Evolutionary conservation across 1,140 invertebrate genomes (phyloP), one percentile per base, ranked within the genome.

Genomic region (Drosophila erecta): DNA sequence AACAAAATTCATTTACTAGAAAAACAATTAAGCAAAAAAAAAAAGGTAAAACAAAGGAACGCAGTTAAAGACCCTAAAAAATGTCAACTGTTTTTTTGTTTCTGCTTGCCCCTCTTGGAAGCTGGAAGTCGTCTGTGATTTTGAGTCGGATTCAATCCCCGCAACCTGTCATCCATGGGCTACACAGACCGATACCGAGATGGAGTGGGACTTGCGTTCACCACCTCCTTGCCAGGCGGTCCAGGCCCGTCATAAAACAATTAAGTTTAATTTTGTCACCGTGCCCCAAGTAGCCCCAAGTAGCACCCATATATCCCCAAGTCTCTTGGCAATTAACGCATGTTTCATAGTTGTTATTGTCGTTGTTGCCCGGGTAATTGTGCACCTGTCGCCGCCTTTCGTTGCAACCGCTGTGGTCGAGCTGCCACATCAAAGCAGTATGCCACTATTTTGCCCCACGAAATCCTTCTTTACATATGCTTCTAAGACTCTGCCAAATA

Each of bases 221-320:
- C 62, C 46, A 38, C 20, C 44, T 58, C 51, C 55, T 58, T 15
- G 58, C 41, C 22, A 64, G 59, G 59, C 81, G 69, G 57, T 87
- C 71, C 57, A 61, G 58, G 50, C 70, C 66, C 83, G 84, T 89
- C 84, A 87, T 87, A 87, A 87, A 89, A 87, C 84, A 87, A 87
- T 87, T 87, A 87, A 87, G 79, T 87, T 89, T 87, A 89, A 87
- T 87, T 87, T 80, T 87, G 84, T 90, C 85, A 90, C 85, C 84
- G 84, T 80, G 79, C 71, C 71, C 57, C 54, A 17, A 17, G 17
- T 17, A 64, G 53, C 24, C 20, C 22, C 56, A 73, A 47, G 33
- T 35, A 55, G 38, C 71, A 60, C 53, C 46, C 43, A 53, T 50
- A 53, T 46, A 49, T 64, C 55, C 37, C 58, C 37, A 51, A 44